These are phyloP conservation scores for Lithophane leautieri DNA, from an alignment of 2,888 invertebrate genomes.

Conservation along the genomic window DNA sequence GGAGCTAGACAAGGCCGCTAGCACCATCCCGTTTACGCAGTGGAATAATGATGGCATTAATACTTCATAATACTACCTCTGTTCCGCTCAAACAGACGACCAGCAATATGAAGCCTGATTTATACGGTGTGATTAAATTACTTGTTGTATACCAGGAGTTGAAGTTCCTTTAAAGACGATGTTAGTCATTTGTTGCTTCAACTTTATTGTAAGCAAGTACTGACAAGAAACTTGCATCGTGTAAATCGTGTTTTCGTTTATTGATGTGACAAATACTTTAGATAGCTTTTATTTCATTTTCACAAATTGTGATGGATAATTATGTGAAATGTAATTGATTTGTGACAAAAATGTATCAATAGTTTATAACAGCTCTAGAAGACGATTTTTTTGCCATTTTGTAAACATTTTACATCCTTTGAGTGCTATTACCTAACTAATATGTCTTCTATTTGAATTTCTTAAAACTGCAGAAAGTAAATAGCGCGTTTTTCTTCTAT, in stretches of 20 bases:
- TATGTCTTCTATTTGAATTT: constrained; percentile 1
- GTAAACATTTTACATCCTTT: background rate
- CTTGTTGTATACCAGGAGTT: background rate
- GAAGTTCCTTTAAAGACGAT: background rate
- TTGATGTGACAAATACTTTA: background rate
- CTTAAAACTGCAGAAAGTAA: background rate
- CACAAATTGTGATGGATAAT: background rate
- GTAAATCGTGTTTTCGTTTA: background rate
- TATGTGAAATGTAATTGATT: background rate
- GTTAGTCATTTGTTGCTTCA: background rate
- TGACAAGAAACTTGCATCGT: background rate
- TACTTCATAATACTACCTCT: too few species aligned
- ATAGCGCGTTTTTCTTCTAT: background rate
- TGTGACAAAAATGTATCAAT: constrained; percentile 13
- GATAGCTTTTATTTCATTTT: background rate
- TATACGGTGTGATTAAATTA: background rate
- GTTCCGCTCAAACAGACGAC: background rate
- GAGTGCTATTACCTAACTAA: background rate
- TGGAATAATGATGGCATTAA: too few species aligned
- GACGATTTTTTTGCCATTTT: background rate
- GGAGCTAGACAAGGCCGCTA: too few species aligned
- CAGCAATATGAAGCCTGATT: background rate
- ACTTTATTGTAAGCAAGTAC: background rate
- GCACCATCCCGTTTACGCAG: too few species aligned
- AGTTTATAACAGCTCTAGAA: background rate